phyloP scores from a whole-genome alignment of 1,140 invertebrate genomes.

The Popillia japonica region DNA sequence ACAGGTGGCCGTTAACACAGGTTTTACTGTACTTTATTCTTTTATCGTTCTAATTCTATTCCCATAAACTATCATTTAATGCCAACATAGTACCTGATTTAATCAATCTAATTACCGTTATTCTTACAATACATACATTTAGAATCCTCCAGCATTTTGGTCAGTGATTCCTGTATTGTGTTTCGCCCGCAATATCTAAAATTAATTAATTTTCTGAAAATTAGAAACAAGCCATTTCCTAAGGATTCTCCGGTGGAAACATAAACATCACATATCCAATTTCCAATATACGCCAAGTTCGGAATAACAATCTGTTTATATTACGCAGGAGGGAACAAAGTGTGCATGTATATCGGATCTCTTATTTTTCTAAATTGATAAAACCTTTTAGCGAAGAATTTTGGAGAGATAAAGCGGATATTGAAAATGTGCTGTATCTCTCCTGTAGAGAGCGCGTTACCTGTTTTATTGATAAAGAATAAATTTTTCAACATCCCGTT shows the following conservation, averaged over 20 bases:
- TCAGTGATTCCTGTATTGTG: too few species aligned
- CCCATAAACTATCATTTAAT: too few species aligned
- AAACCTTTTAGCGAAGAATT: neutral
- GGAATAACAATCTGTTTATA: neutral
- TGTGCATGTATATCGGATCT: neutral
- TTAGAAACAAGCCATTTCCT: too few species aligned
- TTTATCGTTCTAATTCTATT: too few species aligned
- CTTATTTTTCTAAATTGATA: conserved; percentile 7
- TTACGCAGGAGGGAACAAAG: neutral
- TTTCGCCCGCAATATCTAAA: too few species aligned
- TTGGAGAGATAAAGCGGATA: conserved; percentile 7
- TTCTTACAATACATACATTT: too few species aligned
- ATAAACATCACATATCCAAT: neutral
- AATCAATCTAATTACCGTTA: too few species aligned
- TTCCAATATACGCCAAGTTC: neutral
- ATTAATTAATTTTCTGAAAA: too few species aligned
- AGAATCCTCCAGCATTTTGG: too few species aligned
- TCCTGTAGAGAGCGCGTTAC: neutral
- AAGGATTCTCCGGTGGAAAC: neutral
- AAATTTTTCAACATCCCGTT: neutral
- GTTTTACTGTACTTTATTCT: too few species aligned
- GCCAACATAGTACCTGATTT: too few species aligned
- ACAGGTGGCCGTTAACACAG: too few species aligned
- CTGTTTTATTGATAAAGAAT: conserved; percentile 9
- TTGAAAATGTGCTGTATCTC: conserved; percentile 1